A percentile compares a stretch with the other conserved stretches of the same genome.
Conservation (phyloP, 2,113 vertebrate species). For the Alligator sinensis region DNA sequence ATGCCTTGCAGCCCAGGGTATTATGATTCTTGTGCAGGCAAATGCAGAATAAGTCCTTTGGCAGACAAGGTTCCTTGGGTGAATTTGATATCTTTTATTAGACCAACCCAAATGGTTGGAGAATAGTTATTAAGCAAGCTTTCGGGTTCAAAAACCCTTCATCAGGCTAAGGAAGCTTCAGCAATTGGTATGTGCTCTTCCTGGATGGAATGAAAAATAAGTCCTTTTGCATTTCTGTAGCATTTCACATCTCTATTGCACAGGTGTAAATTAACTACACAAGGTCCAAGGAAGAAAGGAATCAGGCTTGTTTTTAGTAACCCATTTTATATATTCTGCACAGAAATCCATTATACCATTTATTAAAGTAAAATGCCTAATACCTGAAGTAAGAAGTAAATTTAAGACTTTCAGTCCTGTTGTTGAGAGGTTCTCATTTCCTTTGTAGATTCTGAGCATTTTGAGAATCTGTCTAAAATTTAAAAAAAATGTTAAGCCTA, state of each 20-base stretch:
- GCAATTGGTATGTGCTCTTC: not conserved
- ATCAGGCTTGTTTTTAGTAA: not conserved
- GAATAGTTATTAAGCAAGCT: too few species aligned
- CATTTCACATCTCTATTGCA: not conserved
- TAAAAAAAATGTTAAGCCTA: not conserved
- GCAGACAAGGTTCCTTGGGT: not conserved
- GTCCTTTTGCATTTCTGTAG: not conserved
- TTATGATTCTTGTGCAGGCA: not conserved
- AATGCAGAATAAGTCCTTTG: not conserved
- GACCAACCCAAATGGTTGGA: too few species aligned
- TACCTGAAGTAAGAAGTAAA: constrained; percentile 91
- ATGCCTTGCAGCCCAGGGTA: not conserved
- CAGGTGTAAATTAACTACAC: not conserved
- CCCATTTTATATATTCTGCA: not conserved
- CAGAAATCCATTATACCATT: not conserved
- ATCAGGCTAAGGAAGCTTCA: too few species aligned
- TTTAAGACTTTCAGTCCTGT: constrained; percentile 87
- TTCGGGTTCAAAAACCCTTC: too few species aligned
- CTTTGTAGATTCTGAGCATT: constrained; percentile 82
- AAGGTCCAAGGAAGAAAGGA: not conserved
- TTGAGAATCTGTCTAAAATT: constrained; percentile 89
- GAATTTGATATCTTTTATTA: too few species aligned
- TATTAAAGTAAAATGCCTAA: constrained; percentile 5
- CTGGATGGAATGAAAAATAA: not conserved
- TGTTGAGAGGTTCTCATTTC: constrained; percentile 79